Conservation (phyloP, 2,797 vertebrate species). For the Parauchenoglanis punctatus region DNA sequence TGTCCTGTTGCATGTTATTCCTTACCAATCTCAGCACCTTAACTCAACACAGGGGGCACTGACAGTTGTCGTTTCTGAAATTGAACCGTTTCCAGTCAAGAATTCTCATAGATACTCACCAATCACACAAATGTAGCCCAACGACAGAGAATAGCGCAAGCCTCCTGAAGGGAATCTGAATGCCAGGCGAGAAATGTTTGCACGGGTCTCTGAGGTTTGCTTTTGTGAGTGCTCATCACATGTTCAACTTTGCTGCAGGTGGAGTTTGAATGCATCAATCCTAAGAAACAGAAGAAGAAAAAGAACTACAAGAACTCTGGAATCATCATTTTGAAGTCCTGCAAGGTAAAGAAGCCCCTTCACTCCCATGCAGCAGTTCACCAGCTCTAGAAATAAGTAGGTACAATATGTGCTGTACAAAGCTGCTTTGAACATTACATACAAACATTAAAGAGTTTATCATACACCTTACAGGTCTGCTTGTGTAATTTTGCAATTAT, state of each 20-base stretch:
- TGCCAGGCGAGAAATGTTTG: neutral
- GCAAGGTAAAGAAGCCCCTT: slow-evolving; percentile 81
- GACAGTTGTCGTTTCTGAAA: neutral
- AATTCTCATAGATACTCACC: neutral
- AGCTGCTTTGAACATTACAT: slow-evolving; percentile 40
- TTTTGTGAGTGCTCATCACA: neutral
- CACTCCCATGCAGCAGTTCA: neutral
- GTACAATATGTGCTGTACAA: slow-evolving; percentile 25
- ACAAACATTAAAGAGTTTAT: slow-evolving; percentile 60
- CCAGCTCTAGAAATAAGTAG: slow-evolving; percentile 21
- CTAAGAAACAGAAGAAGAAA: slow-evolving; percentile 98
- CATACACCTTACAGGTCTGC: slow-evolving; percentile 58
- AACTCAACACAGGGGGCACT: neutral
- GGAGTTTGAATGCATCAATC: slow-evolving; percentile 98
- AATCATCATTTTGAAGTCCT: slow-evolving; percentile 88
- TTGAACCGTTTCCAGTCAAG: neutral
- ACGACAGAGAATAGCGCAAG: neutral
- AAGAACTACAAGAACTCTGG: slow-evolving; percentile 97
- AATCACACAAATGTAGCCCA: neutral
- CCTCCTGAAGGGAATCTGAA: neutral
- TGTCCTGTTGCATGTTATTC: neutral
- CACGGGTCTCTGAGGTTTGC: neutral
- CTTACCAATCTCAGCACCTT: slow-evolving; percentile 24
- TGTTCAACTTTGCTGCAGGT: slow-evolving; percentile 73
- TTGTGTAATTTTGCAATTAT: slow-evolving; percentile 60